These are phyloP conservation scores for Dermolepida albohirtum DNA, from an alignment of 2,888 invertebrate species.

Conservation along the genomic window DNA sequence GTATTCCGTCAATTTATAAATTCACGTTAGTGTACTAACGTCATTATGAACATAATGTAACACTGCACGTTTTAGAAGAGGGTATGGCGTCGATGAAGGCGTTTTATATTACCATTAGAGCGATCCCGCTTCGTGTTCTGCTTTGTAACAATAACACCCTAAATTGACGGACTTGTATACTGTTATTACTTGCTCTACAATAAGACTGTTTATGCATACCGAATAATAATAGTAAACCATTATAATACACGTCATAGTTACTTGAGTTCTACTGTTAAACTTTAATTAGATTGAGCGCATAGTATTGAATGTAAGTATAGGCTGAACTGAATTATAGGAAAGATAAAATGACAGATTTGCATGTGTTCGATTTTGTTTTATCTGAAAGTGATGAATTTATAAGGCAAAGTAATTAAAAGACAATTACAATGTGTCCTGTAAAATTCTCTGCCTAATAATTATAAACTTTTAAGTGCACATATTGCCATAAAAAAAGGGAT, in stretches of 20 bases:
- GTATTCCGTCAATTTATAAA: too few relatives aligned
- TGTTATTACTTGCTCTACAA: constrained; percentile 28
- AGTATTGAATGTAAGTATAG: constrained; percentile 1
- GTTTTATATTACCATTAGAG: constrained; percentile 30
- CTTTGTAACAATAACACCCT: constrained; percentile 26
- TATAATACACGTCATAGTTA: constrained; percentile 14
- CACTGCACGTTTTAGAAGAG: constrained; percentile 7
- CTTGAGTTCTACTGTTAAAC: constrained; percentile 14
- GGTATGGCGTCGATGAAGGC: constrained; percentile 6
- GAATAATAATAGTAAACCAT: constrained; percentile 12
- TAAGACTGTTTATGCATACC: constrained; percentile 31
- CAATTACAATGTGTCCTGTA: too few relatives aligned
- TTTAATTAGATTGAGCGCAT: constrained; percentile 4
- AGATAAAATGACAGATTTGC: too few relatives aligned
- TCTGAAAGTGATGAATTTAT: too few relatives aligned
- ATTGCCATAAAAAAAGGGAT: too few relatives aligned
- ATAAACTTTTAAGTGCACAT: too few relatives aligned
- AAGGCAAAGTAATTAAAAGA: too few relatives aligned
- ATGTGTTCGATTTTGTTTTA: too few relatives aligned
- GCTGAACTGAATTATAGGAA: background rate
- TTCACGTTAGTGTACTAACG: too few relatives aligned
- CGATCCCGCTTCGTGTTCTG: constrained; percentile 13
- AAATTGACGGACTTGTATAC: background rate
- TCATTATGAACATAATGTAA: constrained; percentile 12
- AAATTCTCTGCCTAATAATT: too few relatives aligned